Evolutionary conservation across 2,888 invertebrate species (phyloP).

Genomic region (Drosophila bunnanda): DNA sequence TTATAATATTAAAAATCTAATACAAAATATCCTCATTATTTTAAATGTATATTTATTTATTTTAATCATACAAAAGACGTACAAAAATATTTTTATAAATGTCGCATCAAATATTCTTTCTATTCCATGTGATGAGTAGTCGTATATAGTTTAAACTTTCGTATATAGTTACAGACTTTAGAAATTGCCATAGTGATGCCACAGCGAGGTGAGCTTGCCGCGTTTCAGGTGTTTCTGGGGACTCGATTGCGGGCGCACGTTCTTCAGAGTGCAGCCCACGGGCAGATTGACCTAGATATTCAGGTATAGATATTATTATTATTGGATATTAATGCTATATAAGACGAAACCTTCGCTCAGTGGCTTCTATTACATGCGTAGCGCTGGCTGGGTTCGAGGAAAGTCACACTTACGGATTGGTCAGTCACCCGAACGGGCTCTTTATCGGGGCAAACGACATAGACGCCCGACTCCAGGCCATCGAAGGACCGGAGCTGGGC

Average conservation of each 20-base stretch:
- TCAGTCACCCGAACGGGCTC: conserved; percentile 82
- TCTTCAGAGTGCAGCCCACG: conserved; percentile 82
- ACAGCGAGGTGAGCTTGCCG: conserved; percentile 69
- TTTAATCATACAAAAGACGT: conserved; percentile 21
- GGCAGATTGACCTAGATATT: conserved; percentile 81
- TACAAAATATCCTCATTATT: neutral
- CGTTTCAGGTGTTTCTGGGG: conserved; percentile 58
- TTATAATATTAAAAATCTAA: neutral
- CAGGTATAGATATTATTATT: conserved; percentile 8
- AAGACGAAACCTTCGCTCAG: conserved; percentile 29
- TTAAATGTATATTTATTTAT: conserved; percentile 21
- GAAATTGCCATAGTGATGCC: conserved; percentile 55
- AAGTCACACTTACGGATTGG: conserved; percentile 83
- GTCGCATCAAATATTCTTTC: conserved; percentile 32
- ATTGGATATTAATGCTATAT: neutral
- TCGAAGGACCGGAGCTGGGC: conserved; percentile 34
- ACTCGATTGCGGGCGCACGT: conserved; percentile 71
- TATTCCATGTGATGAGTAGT: conserved; percentile 20
- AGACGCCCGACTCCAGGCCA: conserved; percentile 79
- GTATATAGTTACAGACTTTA: conserved; percentile 34
- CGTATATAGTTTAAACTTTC: conserved; percentile 12
- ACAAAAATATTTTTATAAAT: conserved; percentile 47
- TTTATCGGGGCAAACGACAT: conserved; percentile 82
- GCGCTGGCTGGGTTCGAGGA: conserved; percentile 51
- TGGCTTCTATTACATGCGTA: conserved; percentile 34